Conservation (phyloP, 2,797 vertebrate genomes). For the Pseudochirops corinnae region DNA sequence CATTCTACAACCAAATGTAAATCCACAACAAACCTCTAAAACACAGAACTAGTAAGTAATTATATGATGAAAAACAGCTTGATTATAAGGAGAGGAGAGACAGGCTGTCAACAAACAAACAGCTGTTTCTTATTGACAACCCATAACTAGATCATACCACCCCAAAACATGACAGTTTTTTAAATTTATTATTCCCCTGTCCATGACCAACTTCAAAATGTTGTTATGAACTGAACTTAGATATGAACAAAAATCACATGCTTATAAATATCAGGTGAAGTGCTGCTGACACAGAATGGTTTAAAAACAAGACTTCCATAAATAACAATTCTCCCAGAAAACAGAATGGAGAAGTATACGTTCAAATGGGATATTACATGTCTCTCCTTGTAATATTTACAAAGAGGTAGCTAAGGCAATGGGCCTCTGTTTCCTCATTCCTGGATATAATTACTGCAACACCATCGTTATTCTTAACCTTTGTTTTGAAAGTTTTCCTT, state of each 20-base stretch:
- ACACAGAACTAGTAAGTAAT: slow-evolving; percentile 70
- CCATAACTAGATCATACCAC: slow-evolving; percentile 55
- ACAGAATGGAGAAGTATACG: slow-evolving; percentile 58
- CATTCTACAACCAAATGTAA: slow-evolving; percentile 62
- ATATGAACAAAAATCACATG: slow-evolving; percentile 53
- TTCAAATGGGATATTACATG: slow-evolving; percentile 61
- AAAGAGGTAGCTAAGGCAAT: slow-evolving; percentile 40
- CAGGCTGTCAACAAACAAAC: slow-evolving; percentile 78
- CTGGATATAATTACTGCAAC: slow-evolving; percentile 48
- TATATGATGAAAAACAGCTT: slow-evolving; percentile 81
- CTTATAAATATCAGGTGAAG: slow-evolving; percentile 45
- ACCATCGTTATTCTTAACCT: slow-evolving; percentile 19
- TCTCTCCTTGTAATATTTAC: slow-evolving; percentile 24
- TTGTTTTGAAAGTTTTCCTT: slow-evolving; percentile 59
- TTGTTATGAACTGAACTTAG: slow-evolving; percentile 55
- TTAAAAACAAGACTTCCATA: slow-evolving; percentile 41
- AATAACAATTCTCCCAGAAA: slow-evolving; percentile 59
- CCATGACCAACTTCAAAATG: slow-evolving; percentile 57
- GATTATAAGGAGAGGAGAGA: slow-evolving; percentile 67
- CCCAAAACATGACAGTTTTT: slow-evolving; percentile 47
- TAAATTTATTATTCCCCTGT: slow-evolving; percentile 31
- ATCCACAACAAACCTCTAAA: slow-evolving; percentile 76
- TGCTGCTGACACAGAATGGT: slow-evolving; percentile 52
- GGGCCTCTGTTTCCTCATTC: slow-evolving; percentile 69
- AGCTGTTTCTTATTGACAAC: slow-evolving; percentile 79